A percentile compares a stretch with the other conserved stretches of the same genome.
Conservation (phyloP, 2,113 vertebrate genomes). For the Alethe castanea region DNA sequence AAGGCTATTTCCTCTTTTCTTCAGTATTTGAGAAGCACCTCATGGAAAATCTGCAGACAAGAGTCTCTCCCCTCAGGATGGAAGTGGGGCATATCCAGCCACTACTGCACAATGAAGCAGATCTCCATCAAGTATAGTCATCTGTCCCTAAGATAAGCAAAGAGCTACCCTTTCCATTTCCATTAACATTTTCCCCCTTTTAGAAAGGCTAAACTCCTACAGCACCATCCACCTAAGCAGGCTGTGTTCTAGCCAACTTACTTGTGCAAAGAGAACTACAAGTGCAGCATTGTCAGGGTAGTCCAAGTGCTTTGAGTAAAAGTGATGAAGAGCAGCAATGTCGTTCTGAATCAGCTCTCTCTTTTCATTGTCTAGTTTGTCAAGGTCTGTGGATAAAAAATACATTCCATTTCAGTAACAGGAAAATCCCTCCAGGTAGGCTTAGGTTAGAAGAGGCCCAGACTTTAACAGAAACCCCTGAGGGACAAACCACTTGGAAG, state of each 20-base stretch:
- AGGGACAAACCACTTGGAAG: not conserved
- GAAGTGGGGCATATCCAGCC: not conserved
- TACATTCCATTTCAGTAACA: not conserved
- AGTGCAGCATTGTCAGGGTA: conserved; percentile 81
- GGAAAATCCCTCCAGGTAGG: not conserved
- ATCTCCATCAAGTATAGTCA: not conserved
- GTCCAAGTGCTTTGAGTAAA: conserved; percentile 92
- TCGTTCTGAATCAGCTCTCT: conserved; percentile 84
- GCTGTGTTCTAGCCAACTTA: conserved; percentile 45
- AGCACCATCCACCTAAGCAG: not conserved
- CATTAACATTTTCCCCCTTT: not conserved
- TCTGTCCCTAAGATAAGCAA: not conserved
- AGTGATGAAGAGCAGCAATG: conserved; percentile 86
- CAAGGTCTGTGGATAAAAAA: conserved; percentile 79
- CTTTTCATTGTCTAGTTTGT: conserved; percentile 91
- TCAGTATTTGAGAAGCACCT: not conserved
- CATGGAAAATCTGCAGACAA: not conserved
- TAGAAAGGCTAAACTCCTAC: not conserved
- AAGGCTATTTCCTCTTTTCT: not conserved
- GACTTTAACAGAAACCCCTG: not conserved
- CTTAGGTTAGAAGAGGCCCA: not conserved
- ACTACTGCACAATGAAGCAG: not conserved
- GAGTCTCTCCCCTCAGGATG: not conserved
- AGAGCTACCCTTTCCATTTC: not conserved
- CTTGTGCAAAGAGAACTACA: conserved; percentile 89